Evolutionary conservation across 2,113 vertebrate genomes (phyloP).

Genomic region (Petroica traversi): DNA sequence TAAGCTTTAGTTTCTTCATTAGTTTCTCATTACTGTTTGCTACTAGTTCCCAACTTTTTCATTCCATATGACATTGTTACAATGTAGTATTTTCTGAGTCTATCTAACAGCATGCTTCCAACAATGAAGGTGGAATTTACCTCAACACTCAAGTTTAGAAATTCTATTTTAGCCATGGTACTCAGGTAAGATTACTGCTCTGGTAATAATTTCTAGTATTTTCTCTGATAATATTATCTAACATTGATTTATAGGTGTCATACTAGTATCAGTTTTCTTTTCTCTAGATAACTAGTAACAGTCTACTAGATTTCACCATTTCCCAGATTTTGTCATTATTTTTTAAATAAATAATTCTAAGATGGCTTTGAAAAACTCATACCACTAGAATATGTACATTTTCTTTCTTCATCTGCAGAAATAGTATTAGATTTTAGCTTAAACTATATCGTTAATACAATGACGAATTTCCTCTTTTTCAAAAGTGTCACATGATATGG

Average conservation of each 20-base stretch:
- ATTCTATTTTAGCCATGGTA: rapidly evolving
- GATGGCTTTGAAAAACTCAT: not conserved
- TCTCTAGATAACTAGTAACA: not conserved
- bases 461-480: rapidly evolving
- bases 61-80: not conserved
- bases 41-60: not conserved
- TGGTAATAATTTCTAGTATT: not conserved
- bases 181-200: not conserved
- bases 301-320: not conserved
- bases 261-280: not conserved
- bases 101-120: not conserved
- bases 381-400: not conserved
- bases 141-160: not conserved
- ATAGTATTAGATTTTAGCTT: not conserved
- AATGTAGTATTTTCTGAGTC: not conserved
- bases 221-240: not conserved
- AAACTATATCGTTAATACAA: not conserved
- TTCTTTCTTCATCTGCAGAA: not conserved
- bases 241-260: rapidly evolving
- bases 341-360: not conserved
- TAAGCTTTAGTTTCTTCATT: not conserved
- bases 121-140: not conserved
- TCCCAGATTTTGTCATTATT: not conserved
- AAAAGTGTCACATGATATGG: not conserved
- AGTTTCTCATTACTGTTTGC: not conserved